These are phyloP conservation scores for Gavialis gangeticus DNA, from an alignment of 2,113 vertebrate genomes.

Conservation along the genomic window DNA sequence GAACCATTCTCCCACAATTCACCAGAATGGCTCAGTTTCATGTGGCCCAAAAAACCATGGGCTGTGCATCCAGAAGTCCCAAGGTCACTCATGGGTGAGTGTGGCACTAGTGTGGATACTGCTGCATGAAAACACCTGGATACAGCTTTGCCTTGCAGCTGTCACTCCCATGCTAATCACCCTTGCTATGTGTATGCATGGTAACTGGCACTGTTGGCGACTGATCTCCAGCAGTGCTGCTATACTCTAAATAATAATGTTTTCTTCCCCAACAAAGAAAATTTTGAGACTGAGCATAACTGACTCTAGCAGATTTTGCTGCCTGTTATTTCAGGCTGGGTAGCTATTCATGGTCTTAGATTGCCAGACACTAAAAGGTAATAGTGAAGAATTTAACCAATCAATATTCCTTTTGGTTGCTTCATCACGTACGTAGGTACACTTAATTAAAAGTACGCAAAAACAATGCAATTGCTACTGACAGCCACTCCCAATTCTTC, in stretches of 20 bases:
- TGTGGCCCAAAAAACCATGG: neutral
- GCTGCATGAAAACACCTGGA: neutral
- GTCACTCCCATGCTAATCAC: neutral
- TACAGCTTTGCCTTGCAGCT: neutral
- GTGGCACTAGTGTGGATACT: neutral
- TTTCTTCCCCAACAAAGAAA: neutral
- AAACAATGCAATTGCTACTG: conserved; percentile 25
- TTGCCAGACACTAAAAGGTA: neutral
- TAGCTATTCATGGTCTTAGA: neutral
- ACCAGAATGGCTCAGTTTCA: neutral
- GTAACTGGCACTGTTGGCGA: neutral
- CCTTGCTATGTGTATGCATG: neutral
- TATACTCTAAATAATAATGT: neutral
- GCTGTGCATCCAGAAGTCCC: neutral
- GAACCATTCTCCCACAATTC: neutral
- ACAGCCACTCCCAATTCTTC: conserved; percentile 35
- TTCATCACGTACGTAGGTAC: neutral
- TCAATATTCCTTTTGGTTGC: neutral
- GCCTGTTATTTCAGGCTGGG: neutral
- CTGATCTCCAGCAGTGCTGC: neutral
- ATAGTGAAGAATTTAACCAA: neutral
- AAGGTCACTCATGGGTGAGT: neutral
- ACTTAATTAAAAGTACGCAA: conserved; percentile 23
- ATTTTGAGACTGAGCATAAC: neutral
- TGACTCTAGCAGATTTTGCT: neutral